Conservation (phyloP, 2,797 vertebrate species). For the Rhinogobio ventralis region DNA sequence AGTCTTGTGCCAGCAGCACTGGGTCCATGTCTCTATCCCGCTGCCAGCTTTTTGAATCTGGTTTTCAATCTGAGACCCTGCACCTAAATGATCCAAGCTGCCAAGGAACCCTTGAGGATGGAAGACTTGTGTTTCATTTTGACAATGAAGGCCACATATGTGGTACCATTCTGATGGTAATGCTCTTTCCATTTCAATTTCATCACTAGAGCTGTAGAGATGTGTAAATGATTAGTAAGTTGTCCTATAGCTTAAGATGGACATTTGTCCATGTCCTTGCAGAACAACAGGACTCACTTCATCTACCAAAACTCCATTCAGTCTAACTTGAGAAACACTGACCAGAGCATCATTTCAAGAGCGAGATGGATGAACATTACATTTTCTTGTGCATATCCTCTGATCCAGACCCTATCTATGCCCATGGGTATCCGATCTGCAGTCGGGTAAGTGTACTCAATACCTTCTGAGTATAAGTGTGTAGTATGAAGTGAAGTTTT, state of each 20-base stretch:
- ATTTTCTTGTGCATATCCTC: conserved; percentile 71
- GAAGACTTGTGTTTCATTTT: conserved; percentile 42
- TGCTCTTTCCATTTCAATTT: not conserved
- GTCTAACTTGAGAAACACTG: conserved; percentile 33
- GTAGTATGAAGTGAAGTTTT: not conserved
- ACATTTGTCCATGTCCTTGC: not conserved
- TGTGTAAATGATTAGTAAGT: not conserved
- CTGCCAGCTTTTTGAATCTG: conserved; percentile 51
- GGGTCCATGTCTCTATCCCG: conserved; percentile 46
- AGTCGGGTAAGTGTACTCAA: not conserved
- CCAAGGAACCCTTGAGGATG: not conserved
- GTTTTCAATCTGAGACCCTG: conserved; percentile 22
- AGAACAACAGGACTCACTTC: conserved; percentile 78
- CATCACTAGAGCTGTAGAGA: not conserved
- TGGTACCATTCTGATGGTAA: conserved; percentile 38
- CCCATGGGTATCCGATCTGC: conserved; percentile 63
- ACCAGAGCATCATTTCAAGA: conserved; percentile 61
- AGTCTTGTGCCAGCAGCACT: conserved; percentile 15
- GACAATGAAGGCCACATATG: conserved; percentile 39
- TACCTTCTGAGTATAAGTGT: conserved; percentile 52
- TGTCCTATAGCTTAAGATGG: not conserved
- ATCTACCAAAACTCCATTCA: conserved; percentile 74
- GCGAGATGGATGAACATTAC: conserved; percentile 61
- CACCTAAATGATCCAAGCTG: conserved; percentile 42
- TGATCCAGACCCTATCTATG: conserved; percentile 71